Conservation (phyloP, 2,888 invertebrate species). For the Troglohyphantes excavatus region DNA sequence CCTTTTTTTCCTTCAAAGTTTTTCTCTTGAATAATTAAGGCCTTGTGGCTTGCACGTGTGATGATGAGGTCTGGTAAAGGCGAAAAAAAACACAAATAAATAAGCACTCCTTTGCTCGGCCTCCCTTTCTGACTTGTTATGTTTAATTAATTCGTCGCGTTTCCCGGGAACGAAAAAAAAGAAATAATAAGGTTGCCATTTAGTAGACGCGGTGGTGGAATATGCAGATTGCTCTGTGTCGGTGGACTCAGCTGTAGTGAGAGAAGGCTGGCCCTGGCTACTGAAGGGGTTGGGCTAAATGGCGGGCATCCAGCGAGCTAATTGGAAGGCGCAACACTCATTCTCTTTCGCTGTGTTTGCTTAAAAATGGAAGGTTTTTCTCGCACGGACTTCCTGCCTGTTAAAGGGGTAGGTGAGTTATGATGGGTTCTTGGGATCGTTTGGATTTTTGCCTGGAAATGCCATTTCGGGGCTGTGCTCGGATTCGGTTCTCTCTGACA, state of each 20-base stretch:
- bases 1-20: conserved; percentile 1
- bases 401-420: not conserved
- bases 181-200: conserved; percentile 35
- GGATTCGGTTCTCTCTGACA: not conserved
- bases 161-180: conserved; percentile 37
- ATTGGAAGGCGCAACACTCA: conserved; percentile 68
- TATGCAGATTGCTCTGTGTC: conserved; percentile 68
- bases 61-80: conserved; percentile 28
- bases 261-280: conserved; percentile 48
- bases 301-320: conserved; percentile 36
- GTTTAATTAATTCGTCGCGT: conserved; percentile 77
- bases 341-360: conserved; percentile 65
- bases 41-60: conserved; percentile 54
- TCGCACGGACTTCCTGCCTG: conserved; percentile 38
- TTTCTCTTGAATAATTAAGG: conserved; percentile 75
- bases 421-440: conserved; percentile 7
- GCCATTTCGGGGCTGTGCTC: not conserved
- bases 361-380: conserved; percentile 47
- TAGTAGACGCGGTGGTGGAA: conserved; percentile 43
- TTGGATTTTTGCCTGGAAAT: conserved; percentile 38
- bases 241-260: conserved; percentile 44
- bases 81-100: conserved; percentile 30
- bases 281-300: conserved; percentile 52
- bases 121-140: conserved; percentile 68
- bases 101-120: conserved; percentile 27